phyloP scores from a whole-genome alignment of 30 jellyfish, hydroid and myxozoan genomes.

The Cassiopea xamachana region DNA sequence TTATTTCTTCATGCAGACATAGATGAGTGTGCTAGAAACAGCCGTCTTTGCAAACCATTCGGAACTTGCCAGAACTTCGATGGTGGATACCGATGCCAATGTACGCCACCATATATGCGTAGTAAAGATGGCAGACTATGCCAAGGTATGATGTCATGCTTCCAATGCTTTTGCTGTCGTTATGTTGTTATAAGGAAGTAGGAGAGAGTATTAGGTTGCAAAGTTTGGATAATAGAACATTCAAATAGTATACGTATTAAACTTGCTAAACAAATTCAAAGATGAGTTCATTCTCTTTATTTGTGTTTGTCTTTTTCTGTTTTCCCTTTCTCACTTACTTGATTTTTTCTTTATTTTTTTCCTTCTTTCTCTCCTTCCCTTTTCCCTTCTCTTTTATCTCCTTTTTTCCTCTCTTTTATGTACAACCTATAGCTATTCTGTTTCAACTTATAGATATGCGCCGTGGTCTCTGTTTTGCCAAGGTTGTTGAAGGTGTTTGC shows the following conservation, averaged over 20 bases:
- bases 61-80: conserved; percentile 95
- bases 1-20: conserved; percentile 53
- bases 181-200: no score
- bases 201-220: not conserved
- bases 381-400: no score
- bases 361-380: no score
- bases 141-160: conserved; percentile 85
- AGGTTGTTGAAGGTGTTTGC: conserved; percentile 83
- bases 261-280: no score
- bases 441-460: conserved; percentile 73
- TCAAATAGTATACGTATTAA: no score
- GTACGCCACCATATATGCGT: conserved; percentile 98
- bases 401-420: not conserved
- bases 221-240: no score
- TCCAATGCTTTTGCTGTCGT: no score
- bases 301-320: no score
- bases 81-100: conserved; percentile 97
- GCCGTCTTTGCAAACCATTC: conserved; percentile 84
- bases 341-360: no score
- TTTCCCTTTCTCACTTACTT: no score
- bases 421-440: not conserved
- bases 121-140: conserved; percentile 91
- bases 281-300: no score
- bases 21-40: conserved; percentile 79
- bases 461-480: conserved; percentile 94